A percentile compares a stretch with the other conserved stretches of the same genome.
Evolutionary conservation across 1,140 invertebrate species (phyloP).

Genomic region (Aphelenchoides besseyi): DNA sequence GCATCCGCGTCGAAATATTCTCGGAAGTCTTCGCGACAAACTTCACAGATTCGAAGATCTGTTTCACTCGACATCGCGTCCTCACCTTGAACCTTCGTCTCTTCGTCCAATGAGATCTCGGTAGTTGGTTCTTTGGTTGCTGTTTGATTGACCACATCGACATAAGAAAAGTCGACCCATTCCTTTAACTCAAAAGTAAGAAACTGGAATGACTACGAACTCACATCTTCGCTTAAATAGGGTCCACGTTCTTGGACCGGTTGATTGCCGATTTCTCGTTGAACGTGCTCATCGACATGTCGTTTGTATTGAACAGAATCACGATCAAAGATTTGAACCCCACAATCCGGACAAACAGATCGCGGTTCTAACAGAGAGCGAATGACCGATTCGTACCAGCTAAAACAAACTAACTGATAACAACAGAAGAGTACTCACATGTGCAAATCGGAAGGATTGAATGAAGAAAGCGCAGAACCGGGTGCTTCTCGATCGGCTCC

Average conservation of each 20-base stretch:
- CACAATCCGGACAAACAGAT: constrained; percentile 47
- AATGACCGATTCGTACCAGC: constrained; percentile 52
- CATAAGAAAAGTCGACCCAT: constrained; percentile 45
- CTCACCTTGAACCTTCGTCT: background rate
- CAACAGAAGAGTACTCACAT: constrained; percentile 43
- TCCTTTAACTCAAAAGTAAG: constrained; percentile 31
- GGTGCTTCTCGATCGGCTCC: constrained; percentile 38
- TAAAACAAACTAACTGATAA: constrained; percentile 31
- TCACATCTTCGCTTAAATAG: background rate
- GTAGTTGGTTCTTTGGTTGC: constrained; percentile 6
- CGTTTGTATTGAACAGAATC: constrained; percentile 43
- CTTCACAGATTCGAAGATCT: constrained; percentile 47
- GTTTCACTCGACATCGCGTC: constrained; percentile 19
- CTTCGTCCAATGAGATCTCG: constrained; percentile 17
- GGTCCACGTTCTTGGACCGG: background rate
- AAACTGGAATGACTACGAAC: background rate
- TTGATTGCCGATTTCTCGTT: constrained; percentile 33
- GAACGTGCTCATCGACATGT: constrained; percentile 56
- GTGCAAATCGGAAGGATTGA: constrained; percentile 46
- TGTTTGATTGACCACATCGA: constrained; percentile 36
- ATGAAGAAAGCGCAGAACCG: constrained; percentile 32
- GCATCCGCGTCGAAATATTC: constrained; percentile 59
- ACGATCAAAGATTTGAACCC: constrained; percentile 44
- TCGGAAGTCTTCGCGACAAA: constrained; percentile 56
- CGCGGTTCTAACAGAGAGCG: constrained; percentile 39